Conservation (phyloP, 1,140 invertebrate genomes). For the Archivesica marissinica region DNA sequence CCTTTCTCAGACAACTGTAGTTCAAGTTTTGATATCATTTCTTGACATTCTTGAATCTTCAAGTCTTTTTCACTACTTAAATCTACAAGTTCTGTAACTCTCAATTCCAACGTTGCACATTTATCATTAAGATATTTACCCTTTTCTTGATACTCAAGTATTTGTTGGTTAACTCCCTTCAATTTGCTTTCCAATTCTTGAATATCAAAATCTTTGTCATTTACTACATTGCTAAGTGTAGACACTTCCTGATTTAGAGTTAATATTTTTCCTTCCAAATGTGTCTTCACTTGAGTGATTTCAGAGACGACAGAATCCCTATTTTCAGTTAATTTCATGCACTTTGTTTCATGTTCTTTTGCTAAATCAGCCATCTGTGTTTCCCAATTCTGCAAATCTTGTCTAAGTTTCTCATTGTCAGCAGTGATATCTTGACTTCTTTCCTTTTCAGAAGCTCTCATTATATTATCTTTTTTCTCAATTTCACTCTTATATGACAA, state of each 20-base stretch:
- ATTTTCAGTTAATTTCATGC: background rate
- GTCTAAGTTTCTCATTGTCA: constrained; percentile 21
- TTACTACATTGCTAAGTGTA: background rate
- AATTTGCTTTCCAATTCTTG: background rate
- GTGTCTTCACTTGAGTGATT: background rate
- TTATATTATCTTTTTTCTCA: background rate
- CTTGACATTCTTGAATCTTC: background rate
- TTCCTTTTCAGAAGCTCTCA: background rate
- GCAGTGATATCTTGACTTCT: background rate
- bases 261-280: background rate
- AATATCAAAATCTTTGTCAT: background rate
- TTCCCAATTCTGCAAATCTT: background rate
- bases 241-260: background rate
- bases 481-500: background rate
- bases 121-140: background rate
- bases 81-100: background rate
- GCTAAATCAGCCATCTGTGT: background rate
- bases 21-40: background rate
- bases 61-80: background rate
- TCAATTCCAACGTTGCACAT: background rate
- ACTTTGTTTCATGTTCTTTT: background rate
- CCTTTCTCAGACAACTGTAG: background rate
- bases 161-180: background rate
- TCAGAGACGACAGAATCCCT: background rate
- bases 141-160: background rate